phyloP scores from a whole-genome alignment of 2,113 vertebrate genomes.

The Tachysurus fulvidraco region DNA sequence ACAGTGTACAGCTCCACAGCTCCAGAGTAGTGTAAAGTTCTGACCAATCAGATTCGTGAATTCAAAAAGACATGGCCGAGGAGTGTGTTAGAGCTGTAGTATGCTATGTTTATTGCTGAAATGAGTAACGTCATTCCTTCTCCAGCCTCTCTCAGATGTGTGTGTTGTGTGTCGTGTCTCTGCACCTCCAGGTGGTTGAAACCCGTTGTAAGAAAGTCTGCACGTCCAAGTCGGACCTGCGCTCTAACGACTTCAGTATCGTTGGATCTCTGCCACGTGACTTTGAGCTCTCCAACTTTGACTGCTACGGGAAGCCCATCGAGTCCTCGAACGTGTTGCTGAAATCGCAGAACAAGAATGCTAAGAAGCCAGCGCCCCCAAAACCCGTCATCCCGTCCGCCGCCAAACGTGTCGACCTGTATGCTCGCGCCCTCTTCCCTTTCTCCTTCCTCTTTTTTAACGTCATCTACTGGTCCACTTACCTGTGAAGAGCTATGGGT shows the following conservation, averaged over 20 bases:
- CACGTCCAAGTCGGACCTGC: constrained; percentile 96
- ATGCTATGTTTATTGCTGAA: too few species aligned
- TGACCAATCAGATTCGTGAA: not conserved
- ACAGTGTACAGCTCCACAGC: not conserved
- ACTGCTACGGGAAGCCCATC: constrained; percentile 98
- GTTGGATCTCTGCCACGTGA: constrained; percentile 97
- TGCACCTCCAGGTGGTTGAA: constrained; percentile 83
- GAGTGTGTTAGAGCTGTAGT: too few species aligned
- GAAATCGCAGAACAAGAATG: constrained; percentile 88
- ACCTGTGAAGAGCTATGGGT: constrained; percentile 80
- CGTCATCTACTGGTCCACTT: constrained; percentile 96
- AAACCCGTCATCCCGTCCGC: constrained; percentile 96
- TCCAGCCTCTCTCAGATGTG: not conserved
- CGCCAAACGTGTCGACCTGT: constrained; percentile 93
- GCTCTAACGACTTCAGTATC: constrained; percentile 98
- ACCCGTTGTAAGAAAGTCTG: constrained; percentile 98
- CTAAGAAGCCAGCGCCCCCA: constrained; percentile 89
- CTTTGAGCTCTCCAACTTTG: constrained; percentile 98
- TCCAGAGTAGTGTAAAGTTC: not conserved
- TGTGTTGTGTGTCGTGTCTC: not conserved
- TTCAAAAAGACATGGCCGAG: not conserved
- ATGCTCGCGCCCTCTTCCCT: constrained; percentile 92
- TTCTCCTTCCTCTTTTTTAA: constrained; percentile 99
- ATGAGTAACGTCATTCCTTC: not conserved
- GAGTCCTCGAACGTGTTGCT: constrained; percentile 80